Percentiles rank a stretch among this genome's conserved stretches.
Evolutionary conservation across 2,113 vertebrate species (phyloP).

Genomic region (Stomatorhinus ivindoensis): DNA sequence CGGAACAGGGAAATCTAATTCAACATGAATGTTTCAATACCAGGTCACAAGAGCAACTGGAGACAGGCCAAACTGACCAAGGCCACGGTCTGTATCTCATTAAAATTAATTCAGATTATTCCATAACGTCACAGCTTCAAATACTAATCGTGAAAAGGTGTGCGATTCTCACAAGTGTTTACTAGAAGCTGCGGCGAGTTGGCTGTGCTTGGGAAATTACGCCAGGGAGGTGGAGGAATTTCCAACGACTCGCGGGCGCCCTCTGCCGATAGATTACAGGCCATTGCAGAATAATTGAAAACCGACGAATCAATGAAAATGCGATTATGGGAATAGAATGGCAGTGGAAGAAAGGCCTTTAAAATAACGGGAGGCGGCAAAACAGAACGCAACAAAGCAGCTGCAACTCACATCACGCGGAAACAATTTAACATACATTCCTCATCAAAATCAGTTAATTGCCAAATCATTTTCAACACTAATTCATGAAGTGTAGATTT

Average conservation of each 20-base stretch:
- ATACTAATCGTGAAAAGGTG: background rate
- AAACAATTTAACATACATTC: background rate
- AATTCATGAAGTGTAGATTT: background rate
- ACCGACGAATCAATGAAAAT: background rate
- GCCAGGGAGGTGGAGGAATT: background rate
- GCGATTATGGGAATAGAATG: background rate
- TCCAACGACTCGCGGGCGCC: constrained; percentile 7
- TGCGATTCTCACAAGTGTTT: background rate
- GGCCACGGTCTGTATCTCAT: background rate
- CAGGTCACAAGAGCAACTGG: background rate
- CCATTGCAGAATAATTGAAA: background rate
- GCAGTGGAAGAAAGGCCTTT: background rate
- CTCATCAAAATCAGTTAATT: background rate
- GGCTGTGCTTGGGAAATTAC: background rate
- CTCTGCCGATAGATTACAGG: constrained; percentile 1
- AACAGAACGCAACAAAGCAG: background rate
- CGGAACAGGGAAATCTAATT: background rate
- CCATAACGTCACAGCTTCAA: background rate
- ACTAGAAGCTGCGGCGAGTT: background rate
- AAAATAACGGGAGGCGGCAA: background rate
- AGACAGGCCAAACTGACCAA: background rate
- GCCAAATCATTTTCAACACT: background rate
- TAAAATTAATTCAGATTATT: background rate
- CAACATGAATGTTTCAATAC: background rate
- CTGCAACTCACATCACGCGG: background rate